phyloP scores from a whole-genome alignment of 2,888 invertebrate genomes.

The Pseudococcus jackbeardsleyi region DNA sequence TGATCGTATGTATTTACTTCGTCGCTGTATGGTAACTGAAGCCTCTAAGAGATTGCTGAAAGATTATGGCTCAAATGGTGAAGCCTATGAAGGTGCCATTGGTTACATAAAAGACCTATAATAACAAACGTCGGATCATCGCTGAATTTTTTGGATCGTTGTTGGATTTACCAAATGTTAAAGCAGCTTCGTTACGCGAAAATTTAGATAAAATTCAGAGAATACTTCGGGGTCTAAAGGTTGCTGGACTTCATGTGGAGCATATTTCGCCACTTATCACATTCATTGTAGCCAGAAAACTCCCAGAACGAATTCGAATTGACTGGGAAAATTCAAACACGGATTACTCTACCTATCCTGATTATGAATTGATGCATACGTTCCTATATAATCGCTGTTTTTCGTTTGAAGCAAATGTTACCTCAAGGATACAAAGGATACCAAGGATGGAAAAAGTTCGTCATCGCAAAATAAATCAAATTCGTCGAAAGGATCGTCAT shows the following conservation, averaged over 20 bases:
- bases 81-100: neutral
- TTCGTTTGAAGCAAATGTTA: neutral
- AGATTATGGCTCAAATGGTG: neutral
- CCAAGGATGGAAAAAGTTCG: neutral
- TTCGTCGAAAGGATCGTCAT: neutral
- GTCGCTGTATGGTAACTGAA: constrained; percentile 21
- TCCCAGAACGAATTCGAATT: constrained; percentile 17
- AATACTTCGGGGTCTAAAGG: neutral
- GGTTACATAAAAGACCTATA: neutral
- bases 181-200: constrained; percentile 15
- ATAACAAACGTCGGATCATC: constrained; percentile 28
- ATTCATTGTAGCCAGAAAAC: neutral
- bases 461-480: neutral
- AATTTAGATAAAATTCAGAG: neutral
- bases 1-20: constrained; percentile 34
- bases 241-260: neutral
- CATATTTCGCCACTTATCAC: constrained; percentile 24
- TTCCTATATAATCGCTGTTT: constrained; percentile 32
- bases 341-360: neutral
- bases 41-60: constrained; percentile 40
- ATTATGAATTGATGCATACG: constrained; percentile 17
- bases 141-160: neutral
- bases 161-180: neutral
- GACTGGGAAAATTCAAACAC: constrained; percentile 62
- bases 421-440: neutral